Base-by-base conservation (phyloP, 2,888 invertebrate species). In the Poecilobothrus nobilitatus region DNA sequence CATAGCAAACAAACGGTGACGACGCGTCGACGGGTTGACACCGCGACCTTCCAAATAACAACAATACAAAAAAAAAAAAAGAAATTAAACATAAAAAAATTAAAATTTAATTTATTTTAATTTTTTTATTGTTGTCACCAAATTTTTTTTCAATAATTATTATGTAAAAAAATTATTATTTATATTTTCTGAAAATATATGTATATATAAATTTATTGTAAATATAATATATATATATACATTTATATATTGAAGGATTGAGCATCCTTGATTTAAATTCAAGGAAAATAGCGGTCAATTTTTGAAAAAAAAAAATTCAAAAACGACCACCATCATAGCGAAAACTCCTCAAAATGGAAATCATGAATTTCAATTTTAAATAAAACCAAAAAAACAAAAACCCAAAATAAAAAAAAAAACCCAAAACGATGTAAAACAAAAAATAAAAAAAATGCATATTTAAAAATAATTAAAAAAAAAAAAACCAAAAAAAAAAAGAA, bases 1-100 rank as follows among this genome's bases (percentile, higher is more conserved):
- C 15, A 27, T 27, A 63, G 27, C 63, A 63, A 63, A 63, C 63
- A 27, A 63, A 63, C 63, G 63, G 27, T 63, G 27, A 63, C 63
- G 63, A 63, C 63, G 63, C 63, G 63, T 12, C 27, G 63, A 27
- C 63, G 63, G 63, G 53, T 53, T 53, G 18, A 53, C 53, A 53
- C 53, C 53, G 53, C 53, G 53, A 53, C 53, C 53, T 53, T 53
- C 53, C 7, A 53, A 53, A 27, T 27, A 27, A 27, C 27, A 27
- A 18, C 53, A 9, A 53, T 53, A 12, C 15, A 37, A 2, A 37
- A 7, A 37, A 37, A 4, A 37, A 12, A 8, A n/a, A 34, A 44
- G 12, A 44, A 53, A 53, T 18, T 53, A 53, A 15, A 53, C 37
- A 53, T 12, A n/a, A 53, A 15, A 53, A 53, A 18, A 53, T 53